Evolutionary conservation across 2,113 vertebrate species (phyloP).

Genomic region (Eulacestoma nigropectus): DNA sequence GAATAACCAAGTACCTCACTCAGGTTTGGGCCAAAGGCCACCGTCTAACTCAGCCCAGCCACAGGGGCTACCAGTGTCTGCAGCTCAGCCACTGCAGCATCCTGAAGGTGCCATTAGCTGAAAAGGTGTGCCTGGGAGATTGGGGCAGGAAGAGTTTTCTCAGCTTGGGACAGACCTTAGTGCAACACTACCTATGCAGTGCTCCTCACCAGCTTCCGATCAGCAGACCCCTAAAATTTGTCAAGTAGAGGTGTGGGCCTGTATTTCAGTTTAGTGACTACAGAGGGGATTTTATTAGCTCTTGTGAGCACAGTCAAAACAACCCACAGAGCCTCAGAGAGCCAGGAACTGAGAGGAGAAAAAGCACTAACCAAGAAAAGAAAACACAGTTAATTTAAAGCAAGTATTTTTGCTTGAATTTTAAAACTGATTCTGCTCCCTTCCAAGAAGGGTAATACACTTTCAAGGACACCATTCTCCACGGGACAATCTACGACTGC

Average conservation of each 20-base stretch:
- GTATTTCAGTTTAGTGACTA: background rate
- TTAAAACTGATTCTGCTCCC: background rate
- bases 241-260: background rate
- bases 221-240: background rate
- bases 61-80: too few species aligned
- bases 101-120: background rate
- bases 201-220: background rate
- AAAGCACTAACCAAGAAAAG: background rate
- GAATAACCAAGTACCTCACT: background rate
- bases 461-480: background rate
- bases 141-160: background rate
- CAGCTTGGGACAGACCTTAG: background rate
- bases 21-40: background rate
- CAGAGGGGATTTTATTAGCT: background rate
- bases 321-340: background rate
- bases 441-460: background rate
- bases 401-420: background rate
- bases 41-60: background rate
- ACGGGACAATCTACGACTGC: background rate
- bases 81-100: background rate
- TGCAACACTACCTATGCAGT: background rate
- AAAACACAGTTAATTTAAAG: background rate
- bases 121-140: background rate
- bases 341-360: background rate
- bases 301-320: background rate